Evolutionary conservation across 2,797 vertebrate species (phyloP), one percentile per base, ranked within the genome.

Genomic region (Sebastes diploproa): DNA sequence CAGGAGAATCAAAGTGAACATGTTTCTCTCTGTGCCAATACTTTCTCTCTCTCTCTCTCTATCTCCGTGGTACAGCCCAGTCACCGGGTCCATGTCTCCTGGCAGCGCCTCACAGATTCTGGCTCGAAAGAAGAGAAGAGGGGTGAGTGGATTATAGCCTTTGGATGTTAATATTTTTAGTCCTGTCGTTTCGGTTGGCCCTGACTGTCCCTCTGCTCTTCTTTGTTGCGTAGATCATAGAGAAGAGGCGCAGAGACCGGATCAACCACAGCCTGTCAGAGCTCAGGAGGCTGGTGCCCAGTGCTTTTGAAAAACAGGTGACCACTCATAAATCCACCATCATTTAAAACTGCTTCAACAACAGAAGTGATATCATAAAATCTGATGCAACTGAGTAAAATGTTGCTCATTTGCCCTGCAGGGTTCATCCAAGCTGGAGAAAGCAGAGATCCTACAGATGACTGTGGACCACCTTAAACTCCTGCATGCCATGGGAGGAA

Each of bases 251-350:
- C 63, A 94, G 98, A 0, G 98, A 99, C 90, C 95, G 98, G 7
- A 98, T 99, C 93, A 99, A 98, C 94, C 97, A 97, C 95, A 98
- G 97, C 91, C 95, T 99, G 72, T 98, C 97, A 0, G 98, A 99
- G 83, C 92, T 99, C 64, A 95, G 97, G 87, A 97, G 97, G 75
- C 92, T 99, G 38, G 97, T 98, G 55, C 98, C 98, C 86, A 98
- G 96, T 0, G 97, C 97, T 82, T 98, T 97, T 4, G 97, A 98
- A 93, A 98, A 98, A 89, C 98, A 98, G 97, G 98, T 97, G 87
- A 52, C 59, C 29, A 22, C 67, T 63, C 10, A n/a, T 6, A 0
- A 56, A 71, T 34, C 9, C 20, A 56, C 8, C 8, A 30, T 65
- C 5, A 22, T 6, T 69, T 1, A 20, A 10, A 25, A 9, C 1